phyloP scores from a whole-genome alignment of 1,140 invertebrate species.

The Arion vulgaris region DNA sequence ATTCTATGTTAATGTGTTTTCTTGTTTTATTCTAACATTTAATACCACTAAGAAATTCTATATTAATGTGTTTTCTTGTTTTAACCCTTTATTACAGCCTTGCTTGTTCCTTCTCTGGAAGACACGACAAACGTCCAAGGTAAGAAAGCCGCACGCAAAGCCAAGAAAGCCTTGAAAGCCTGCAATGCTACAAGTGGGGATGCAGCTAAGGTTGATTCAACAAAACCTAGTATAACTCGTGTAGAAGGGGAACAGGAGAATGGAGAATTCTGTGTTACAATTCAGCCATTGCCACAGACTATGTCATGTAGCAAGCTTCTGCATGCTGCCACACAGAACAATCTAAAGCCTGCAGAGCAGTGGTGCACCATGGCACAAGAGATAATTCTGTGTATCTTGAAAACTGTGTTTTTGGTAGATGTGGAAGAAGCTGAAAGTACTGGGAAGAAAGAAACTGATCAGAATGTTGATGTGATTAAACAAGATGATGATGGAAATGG shows the following conservation, averaged over 20 bases:
- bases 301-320: neutral
- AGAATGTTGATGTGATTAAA: neutral
- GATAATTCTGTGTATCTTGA: neutral
- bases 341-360: neutral
- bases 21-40: too few relatives aligned
- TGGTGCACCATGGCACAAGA: conserved; percentile 13
- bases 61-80: too few relatives aligned
- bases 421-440: neutral
- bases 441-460: neutral
- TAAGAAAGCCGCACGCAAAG: neutral
- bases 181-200: neutral
- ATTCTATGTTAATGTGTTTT: too few relatives aligned
- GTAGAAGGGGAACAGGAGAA: conserved; percentile 1
- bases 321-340: neutral
- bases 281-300: neutral
- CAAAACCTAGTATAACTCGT: neutral
- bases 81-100: neutral
- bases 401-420: conserved; percentile 15
- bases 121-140: neutral
- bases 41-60: too few relatives aligned
- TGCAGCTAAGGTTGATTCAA: neutral
- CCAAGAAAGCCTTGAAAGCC: neutral
- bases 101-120: neutral
- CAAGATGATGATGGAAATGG: neutral
- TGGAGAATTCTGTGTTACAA: conserved; percentile 9